These are phyloP conservation scores for Drosophila littoralis DNA, from an alignment of 1,140 invertebrate genomes.

Conservation along the genomic window DNA sequence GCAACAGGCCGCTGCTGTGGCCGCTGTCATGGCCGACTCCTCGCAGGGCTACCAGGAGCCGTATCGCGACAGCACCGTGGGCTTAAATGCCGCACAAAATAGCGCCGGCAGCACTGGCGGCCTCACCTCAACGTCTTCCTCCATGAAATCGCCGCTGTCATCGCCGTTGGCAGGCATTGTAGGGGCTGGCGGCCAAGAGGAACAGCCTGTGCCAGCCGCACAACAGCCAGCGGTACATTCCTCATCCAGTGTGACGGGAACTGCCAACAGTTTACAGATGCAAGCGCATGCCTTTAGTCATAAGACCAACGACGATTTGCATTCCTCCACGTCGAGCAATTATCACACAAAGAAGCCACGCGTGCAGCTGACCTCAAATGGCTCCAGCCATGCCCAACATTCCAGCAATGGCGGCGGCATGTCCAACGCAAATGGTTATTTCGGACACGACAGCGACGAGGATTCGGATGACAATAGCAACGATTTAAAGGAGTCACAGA, in stretches of 20 bases:
- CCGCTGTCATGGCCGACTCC: constrained; percentile 75
- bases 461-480: constrained; percentile 77
- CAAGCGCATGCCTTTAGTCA: constrained; percentile 56
- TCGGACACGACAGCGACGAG: constrained; percentile 70
- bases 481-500: constrained; percentile 61
- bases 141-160: constrained; percentile 79
- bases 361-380: constrained; percentile 62
- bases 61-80: constrained; percentile 60
- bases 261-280: constrained; percentile 47
- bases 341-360: constrained; percentile 75
- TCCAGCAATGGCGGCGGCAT: constrained; percentile 41
- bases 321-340: constrained; percentile 65
- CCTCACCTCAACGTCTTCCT: constrained; percentile 78
- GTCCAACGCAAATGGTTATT: constrained; percentile 51
- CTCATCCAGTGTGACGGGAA: constrained; percentile 54
- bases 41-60: constrained; percentile 77
- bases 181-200: constrained; percentile 15
- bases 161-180: constrained; percentile 63
- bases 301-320: constrained; percentile 61
- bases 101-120: constrained; percentile 54
- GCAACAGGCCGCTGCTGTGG: constrained; percentile 69
- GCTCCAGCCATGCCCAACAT: constrained; percentile 50
- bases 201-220: constrained; percentile 42
- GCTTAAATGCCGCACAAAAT: constrained; percentile 43
- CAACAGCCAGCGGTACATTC: constrained; percentile 69